Conservation (phyloP, 2,888 invertebrate genomes). For the Melangyna quadrimaculata region DNA sequence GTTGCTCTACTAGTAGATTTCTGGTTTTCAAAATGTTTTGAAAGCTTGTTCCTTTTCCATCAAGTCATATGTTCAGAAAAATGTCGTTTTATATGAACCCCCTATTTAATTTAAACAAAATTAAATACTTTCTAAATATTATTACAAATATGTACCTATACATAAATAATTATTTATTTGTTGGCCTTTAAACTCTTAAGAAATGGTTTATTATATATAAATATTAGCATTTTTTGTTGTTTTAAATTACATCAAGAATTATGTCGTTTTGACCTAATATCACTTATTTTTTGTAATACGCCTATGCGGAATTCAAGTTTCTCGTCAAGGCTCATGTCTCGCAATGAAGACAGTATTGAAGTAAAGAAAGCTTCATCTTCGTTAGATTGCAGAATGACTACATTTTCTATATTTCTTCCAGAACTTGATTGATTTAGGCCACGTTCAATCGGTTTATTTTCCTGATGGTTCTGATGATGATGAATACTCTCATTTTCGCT, state of each 20-base stretch:
- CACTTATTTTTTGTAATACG: background rate
- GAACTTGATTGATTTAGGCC: background rate
- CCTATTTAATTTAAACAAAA: too few relatives aligned
- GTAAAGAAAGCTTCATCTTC: slow-evolving; percentile 1
- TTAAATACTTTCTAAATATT: too few relatives aligned
- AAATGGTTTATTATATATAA: too few relatives aligned
- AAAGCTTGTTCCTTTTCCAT: too few relatives aligned
- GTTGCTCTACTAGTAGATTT: too few relatives aligned
- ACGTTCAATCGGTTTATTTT: background rate
- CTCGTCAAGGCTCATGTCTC: background rate
- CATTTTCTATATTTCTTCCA: background rate
- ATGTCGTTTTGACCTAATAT: background rate
- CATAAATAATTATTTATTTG: too few relatives aligned
- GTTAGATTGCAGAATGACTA: background rate
- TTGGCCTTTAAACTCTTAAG: too few relatives aligned
- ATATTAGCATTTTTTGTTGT: too few relatives aligned
- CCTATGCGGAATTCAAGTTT: background rate
- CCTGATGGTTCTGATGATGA: background rate
- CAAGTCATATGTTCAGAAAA: too few relatives aligned
- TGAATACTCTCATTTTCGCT: background rate
- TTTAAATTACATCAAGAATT: background rate
- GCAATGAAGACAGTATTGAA: background rate
- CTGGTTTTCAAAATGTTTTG: too few relatives aligned
- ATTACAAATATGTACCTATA: too few relatives aligned
- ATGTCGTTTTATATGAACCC: too few relatives aligned